A percentile compares a stretch with the other conserved stretches of the same genome.
These are phyloP conservation scores for Enteromius radiatus DNA, from an alignment of 2,797 vertebrate species.

Conservation along the genomic window DNA sequence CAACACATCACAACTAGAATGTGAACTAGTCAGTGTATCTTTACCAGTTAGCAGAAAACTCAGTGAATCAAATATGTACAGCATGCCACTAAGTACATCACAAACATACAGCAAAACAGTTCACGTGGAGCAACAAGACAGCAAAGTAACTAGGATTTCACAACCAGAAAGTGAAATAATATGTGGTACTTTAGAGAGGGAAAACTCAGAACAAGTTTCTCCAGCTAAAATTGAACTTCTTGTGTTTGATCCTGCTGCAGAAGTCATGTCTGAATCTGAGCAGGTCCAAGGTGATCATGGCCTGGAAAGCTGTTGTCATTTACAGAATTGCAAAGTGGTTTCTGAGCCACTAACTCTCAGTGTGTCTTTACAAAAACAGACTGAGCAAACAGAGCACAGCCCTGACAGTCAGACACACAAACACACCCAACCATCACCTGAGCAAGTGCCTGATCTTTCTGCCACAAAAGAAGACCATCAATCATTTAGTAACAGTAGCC, in stretches of 20 bases:
- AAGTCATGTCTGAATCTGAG: conserved; percentile 14
- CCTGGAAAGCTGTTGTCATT: background rate
- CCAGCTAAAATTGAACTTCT: background rate
- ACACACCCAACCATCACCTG: conserved; percentile 23
- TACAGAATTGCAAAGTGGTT: background rate
- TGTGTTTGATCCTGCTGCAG: background rate
- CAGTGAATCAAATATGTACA: background rate
- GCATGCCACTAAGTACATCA: background rate
- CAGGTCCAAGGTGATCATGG: conserved; percentile 5
- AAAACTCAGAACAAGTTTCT: conserved; percentile 12
- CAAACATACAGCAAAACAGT: conserved; percentile 17
- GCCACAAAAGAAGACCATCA: background rate
- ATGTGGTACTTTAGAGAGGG: background rate
- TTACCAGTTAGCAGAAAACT: background rate
- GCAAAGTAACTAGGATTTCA: background rate
- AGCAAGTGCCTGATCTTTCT: conserved; percentile 10
- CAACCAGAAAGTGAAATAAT: conserved; percentile 8
- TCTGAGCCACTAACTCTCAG: background rate
- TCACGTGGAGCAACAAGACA: background rate
- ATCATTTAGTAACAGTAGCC: background rate
- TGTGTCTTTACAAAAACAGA: background rate
- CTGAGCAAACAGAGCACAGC: background rate
- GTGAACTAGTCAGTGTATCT: background rate
- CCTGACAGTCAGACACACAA: conserved; percentile 4
- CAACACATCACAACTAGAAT: background rate